These are phyloP conservation scores for Gadus chalcogrammus DNA, from an alignment of 2,113 vertebrate species.

Conservation along the genomic window DNA sequence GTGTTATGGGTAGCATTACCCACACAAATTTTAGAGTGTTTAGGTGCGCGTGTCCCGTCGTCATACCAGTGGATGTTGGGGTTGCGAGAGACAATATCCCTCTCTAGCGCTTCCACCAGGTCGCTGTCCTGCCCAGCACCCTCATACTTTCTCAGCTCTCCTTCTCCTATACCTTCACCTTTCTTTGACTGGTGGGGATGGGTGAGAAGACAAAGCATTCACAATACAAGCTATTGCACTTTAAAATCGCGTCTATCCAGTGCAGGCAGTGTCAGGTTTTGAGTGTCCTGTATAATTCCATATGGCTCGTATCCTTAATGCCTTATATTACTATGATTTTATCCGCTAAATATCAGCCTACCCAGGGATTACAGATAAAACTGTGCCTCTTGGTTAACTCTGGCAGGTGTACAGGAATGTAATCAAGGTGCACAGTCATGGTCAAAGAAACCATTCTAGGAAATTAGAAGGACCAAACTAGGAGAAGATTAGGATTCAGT, in stretches of 20 bases:
- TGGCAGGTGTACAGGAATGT: no score
- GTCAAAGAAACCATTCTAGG: neutral
- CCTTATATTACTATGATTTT: no score
- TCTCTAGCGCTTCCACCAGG: constrained; percentile 88
- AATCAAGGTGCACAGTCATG: neutral
- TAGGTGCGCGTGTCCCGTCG: neutral
- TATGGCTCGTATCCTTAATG: no score
- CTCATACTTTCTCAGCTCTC: constrained; percentile 89
- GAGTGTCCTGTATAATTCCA: no score
- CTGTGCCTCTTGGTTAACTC: neutral
- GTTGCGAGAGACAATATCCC: constrained; percentile 95
- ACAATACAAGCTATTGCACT: neutral
- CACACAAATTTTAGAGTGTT: neutral
- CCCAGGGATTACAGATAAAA: neutral
- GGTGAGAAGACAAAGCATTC: neutral
- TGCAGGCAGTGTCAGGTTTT: no score
- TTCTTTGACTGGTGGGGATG: constrained; percentile 76
- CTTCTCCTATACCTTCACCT: constrained; percentile 75
- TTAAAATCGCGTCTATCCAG: no score
- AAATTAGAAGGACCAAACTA: no score
- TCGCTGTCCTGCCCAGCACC: constrained; percentile 87
- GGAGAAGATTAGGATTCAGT: neutral
- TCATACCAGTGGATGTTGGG: constrained; percentile 92
- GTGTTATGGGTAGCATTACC: no score
- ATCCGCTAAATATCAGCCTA: no score